These are phyloP conservation scores for Lucilia sericata DNA, from an alignment of 1,140 invertebrate species.

Conservation along the genomic window DNA sequence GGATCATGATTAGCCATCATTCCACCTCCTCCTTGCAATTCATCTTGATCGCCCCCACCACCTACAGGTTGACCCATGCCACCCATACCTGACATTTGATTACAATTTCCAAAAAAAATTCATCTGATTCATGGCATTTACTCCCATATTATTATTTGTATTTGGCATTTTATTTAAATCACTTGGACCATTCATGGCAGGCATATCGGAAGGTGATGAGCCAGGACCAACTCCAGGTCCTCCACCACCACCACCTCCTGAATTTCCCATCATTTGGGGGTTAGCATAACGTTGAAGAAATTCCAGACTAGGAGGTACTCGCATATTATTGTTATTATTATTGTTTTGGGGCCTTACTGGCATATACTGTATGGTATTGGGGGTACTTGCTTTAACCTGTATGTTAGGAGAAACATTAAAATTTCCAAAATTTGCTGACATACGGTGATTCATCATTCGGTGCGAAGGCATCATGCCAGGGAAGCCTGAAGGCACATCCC, in stretches of 20 bases:
- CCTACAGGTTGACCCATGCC: conserved; percentile 10
- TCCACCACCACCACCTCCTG: background rate
- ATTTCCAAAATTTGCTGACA: conserved; percentile 60
- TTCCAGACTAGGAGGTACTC: conserved; percentile 90
- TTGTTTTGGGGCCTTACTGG: conserved; percentile 85
- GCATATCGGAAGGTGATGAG: background rate
- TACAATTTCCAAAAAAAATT: conserved; percentile 69
- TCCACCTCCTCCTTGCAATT: conserved; percentile 57
- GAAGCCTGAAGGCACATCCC: conserved; percentile 69
- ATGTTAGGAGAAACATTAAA: conserved; percentile 76
- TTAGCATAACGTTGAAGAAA: conserved; percentile 91
- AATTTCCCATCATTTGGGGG: conserved; percentile 67
- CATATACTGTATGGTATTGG: conserved; percentile 98
- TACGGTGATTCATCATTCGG: conserved; percentile 69
- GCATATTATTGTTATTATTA: conserved; percentile 73
- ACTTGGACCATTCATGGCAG: background rate
- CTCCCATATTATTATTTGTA: conserved; percentile 32
- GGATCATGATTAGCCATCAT: conserved; percentile 68
- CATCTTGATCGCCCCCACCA: conserved; percentile 54
- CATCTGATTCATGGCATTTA: conserved; percentile 45
- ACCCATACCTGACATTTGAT: conserved; percentile 65
- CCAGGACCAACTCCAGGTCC: conserved; percentile 48
- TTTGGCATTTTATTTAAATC: conserved; percentile 43
- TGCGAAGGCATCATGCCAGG: conserved; percentile 67
- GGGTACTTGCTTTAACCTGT: conserved; percentile 95